Evolutionary conservation across 1,140 invertebrate genomes (phyloP).

Genomic region (Steinernema khuongi): DNA sequence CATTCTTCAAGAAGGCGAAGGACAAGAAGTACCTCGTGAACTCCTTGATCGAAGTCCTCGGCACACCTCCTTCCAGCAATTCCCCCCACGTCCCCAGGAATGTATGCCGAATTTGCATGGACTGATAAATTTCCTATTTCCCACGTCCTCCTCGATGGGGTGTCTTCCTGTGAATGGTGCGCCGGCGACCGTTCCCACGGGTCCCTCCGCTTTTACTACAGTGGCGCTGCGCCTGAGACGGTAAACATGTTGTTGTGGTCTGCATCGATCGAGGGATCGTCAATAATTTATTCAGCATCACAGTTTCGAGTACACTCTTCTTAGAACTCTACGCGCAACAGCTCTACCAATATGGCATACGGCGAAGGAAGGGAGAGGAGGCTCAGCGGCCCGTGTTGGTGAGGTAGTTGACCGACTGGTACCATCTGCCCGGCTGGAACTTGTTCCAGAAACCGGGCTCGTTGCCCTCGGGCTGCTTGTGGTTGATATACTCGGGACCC

Average conservation of each 20-base stretch:
- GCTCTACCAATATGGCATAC: constrained; percentile 30
- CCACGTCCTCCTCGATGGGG: too few relatives aligned
- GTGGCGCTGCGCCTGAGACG: neutral
- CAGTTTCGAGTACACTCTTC: too few relatives aligned
- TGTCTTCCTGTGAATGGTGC: too few relatives aligned
- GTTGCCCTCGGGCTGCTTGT: constrained; percentile 3
- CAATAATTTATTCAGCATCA: too few relatives aligned
- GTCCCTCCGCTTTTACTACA: too few relatives aligned
- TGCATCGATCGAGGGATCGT: too few relatives aligned
- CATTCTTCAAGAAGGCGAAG: constrained; percentile 98
- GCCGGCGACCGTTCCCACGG: too few relatives aligned
- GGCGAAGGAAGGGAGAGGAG: too few relatives aligned
- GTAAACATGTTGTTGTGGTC: neutral
- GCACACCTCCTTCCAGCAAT: constrained; percentile 37
- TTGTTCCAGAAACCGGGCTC: constrained; percentile 45
- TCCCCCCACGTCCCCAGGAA: constrained; percentile 47
- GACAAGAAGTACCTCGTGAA: constrained; percentile 89
- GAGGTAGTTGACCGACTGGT: constrained; percentile 41
- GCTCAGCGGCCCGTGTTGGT: constrained; percentile 32
- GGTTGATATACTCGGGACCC: constrained; percentile 23
- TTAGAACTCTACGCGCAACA: neutral
- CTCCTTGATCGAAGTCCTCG: constrained; percentile 68
- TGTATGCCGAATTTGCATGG: too few relatives aligned
- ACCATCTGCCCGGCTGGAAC: constrained; percentile 51
- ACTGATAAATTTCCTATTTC: too few relatives aligned